phyloP scores from a whole-genome alignment of 2,113 vertebrate species.

The Micromys minutus region DNA sequence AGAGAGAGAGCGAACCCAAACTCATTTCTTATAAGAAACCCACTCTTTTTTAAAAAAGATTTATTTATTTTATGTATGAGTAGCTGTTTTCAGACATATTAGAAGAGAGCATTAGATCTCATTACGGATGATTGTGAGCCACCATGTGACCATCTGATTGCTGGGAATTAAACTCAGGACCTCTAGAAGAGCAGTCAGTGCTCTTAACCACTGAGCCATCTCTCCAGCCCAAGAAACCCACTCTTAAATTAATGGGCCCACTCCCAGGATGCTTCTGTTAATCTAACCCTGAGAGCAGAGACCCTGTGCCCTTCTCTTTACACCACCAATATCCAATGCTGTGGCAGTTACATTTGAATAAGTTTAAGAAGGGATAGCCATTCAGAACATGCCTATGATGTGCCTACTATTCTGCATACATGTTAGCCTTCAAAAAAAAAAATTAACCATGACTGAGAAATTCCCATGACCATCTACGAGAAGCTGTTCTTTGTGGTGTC shows the following conservation, averaged over 20 bases:
- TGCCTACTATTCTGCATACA: background rate
- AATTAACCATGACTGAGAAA: background rate
- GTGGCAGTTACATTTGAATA: background rate
- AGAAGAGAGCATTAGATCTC: too few relatives aligned
- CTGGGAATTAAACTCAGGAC: too few relatives aligned
- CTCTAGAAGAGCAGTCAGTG: too few relatives aligned
- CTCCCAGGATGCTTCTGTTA: background rate
- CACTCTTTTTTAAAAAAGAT: too few relatives aligned
- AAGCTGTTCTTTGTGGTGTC: background rate
- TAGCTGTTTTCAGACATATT: too few relatives aligned
- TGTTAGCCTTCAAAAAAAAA: background rate
- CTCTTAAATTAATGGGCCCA: too few relatives aligned
- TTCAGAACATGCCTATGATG: background rate
- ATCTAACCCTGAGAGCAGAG: background rate
- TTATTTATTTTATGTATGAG: too few relatives aligned
- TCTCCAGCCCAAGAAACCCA: background rate
- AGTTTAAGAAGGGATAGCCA: background rate
- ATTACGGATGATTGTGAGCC: too few relatives aligned
- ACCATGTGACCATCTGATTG: too few relatives aligned
- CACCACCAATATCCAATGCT: background rate
- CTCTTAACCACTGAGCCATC: too few relatives aligned
- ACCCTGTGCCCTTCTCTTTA: background rate
- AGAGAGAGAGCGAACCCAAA: too few relatives aligned
- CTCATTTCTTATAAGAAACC: background rate
- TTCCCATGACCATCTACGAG: background rate